Percentiles rank a stretch among this genome's conserved stretches.
phyloP scores from a whole-genome alignment of 2,113 vertebrate genomes.

The Sclerurus mexicanus region DNA sequence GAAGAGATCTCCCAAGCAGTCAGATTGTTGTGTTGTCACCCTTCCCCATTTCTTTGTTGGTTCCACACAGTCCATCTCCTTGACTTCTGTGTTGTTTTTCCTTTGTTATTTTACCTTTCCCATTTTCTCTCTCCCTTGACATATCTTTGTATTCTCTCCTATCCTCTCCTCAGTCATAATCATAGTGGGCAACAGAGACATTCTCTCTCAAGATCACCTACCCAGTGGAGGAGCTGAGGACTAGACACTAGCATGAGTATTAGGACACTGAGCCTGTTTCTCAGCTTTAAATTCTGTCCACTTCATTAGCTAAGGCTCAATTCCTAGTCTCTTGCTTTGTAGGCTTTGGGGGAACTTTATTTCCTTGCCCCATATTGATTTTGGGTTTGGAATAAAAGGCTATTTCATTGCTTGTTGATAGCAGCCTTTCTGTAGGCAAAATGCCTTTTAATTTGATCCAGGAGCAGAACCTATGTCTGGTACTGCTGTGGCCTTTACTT shows the following conservation, averaged over 20 bases:
- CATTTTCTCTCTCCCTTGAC: not conserved
- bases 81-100: not conserved
- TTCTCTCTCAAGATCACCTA: not conserved
- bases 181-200: not conserved
- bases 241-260: not conserved
- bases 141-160: not conserved
- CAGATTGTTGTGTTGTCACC: not conserved
- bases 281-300: not conserved
- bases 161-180: not conserved
- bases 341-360: not conserved
- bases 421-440: not conserved
- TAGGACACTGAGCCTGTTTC: not conserved
- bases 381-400: not conserved
- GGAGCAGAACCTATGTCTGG: not conserved
- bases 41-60: not conserved
- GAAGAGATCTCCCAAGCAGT: not conserved
- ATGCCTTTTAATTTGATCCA: accelerated
- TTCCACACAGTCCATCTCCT: not conserved
- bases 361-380: not conserved
- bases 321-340: not conserved
- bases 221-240: not conserved
- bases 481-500: not conserved
- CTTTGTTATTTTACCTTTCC: not conserved
- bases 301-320: not conserved
- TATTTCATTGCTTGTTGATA: not conserved